Evolutionary conservation across 2,888 invertebrate species (phyloP), one percentile per base, ranked within the genome.

Genomic region (Eudiplozoon nipponicum): DNA sequence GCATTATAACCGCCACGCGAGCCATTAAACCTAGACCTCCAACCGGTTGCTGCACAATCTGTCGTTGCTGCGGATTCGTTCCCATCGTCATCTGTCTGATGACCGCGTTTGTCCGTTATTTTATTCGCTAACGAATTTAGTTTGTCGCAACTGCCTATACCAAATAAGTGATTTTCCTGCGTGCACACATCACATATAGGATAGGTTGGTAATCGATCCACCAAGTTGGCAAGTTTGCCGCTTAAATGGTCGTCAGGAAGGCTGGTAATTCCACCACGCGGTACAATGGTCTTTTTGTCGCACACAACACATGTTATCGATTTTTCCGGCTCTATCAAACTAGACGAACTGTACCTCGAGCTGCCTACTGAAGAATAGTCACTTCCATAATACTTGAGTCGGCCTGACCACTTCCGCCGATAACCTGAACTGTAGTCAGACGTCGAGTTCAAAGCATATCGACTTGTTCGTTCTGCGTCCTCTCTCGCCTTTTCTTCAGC

Each of bases 121-220:
- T n/a, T n/a, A n/a, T n/a, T n/a, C n/a, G n/a, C n/a, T n/a, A n/a
- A n/a, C n/a, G n/a, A n/a, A n/a, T n/a, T n/a, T n/a, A n/a, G n/a
- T n/a, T n/a, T n/a, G n/a, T n/a, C n/a, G n/a, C n/a, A n/a, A n/a
- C n/a, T n/a, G n/a, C n/a, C n/a, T n/a, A n/a, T n/a, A n/a, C n/a
- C n/a, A n/a, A n/a, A n/a, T n/a, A n/a, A n/a, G n/a, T 36, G 17
- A 36, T 22, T 22, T 4, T 26, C 5, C 3, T 17, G 7, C n/a
- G 22, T 13, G 23, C 36, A 36, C 7, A 36, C 22, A 23, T 36
- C 36, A 23, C 36, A 36, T 22, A 23, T 26, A 9, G 22, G 15
- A 17, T 36, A 22, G 3, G 13, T 36, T 9, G 26, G 36, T 5
- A 22, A n/a, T n/a, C 23, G 13, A 11, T 19, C 36, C 3, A 36